Evolutionary conservation across 2,113 vertebrate genomes (phyloP), one percentile per base, ranked within the genome.

Genomic region (Nycticebus coucang): DNA sequence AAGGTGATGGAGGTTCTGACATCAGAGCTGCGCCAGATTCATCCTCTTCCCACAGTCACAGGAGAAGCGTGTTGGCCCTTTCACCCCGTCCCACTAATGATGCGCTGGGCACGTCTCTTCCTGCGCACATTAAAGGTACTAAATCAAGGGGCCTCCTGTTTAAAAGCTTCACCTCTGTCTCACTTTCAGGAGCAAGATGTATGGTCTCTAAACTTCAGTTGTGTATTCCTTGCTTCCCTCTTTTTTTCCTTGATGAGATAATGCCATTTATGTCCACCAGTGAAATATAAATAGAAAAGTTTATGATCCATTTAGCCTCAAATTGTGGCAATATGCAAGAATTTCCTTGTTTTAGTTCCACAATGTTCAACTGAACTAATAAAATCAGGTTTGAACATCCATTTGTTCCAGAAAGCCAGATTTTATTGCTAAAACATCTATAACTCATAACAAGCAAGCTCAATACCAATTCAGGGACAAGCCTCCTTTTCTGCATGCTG

Each of bases 1-100:
- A 98, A 99, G 98, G 98, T 99, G 98, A 98, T 98, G 97, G 98
- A 98, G 98, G 98, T 98, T 98, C 98, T 98, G 98, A 98, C 98
- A 98, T 98, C 98, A 98, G 98, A 98, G 98, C 97, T 97, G 95
- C 95, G 97, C 97, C 97, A 97, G 97, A 98, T 98, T 98, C 98
- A 98, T 97, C 97, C 98, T 98, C 98, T 96, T 98, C 97, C 97
- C 96, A 93, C 96, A 86, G 97, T 94, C 98, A 95, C 98, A 98
- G 98, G 98, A 97, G 97, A 98, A 97, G 98, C 97, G 97, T 78
- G 98, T 89, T 98, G 97, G 97, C 98, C 98, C 96, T 97, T 98
- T 98, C 98, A 98, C 98, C 98, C 98, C 96, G 95, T 97, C 98
- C 98, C 97, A 95, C 98, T 98, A 98, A 98, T 98, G 98, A 98